These are phyloP conservation scores for Pitta sordida DNA, from an alignment of 2,113 vertebrate species.

Conservation along the genomic window DNA sequence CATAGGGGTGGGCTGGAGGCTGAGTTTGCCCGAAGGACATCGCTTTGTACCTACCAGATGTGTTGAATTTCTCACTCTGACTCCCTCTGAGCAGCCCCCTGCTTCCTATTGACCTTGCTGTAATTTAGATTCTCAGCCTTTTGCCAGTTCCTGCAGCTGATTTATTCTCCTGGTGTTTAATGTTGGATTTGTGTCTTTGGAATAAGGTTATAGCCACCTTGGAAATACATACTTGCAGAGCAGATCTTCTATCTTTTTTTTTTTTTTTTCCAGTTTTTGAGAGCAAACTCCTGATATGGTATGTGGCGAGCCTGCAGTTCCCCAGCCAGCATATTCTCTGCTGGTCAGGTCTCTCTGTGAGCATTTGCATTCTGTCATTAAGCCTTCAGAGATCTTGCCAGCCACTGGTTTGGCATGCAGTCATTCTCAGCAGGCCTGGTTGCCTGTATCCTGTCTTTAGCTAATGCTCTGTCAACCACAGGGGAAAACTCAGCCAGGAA, in stretches of 20 bases:
- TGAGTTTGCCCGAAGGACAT: constrained; percentile 20
- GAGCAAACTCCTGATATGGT: background rate
- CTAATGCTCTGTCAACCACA: constrained; percentile 60
- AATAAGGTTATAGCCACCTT: constrained; percentile 47
- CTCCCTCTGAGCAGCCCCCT: constrained; percentile 48
- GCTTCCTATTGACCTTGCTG: constrained; percentile 55
- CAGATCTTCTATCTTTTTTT: background rate
- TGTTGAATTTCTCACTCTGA: constrained; percentile 43
- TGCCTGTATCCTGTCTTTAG: constrained; percentile 64
- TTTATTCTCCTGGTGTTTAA: constrained; percentile 47
- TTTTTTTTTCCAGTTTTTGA: background rate
- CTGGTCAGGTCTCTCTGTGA: constrained; percentile 11
- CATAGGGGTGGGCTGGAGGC: constrained; percentile 3
- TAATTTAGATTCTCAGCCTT: constrained; percentile 46
- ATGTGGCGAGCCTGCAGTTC: background rate
- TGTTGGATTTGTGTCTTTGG: constrained; percentile 18
- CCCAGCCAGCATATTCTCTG: constrained; percentile 19
- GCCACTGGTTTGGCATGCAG: constrained; percentile 59
- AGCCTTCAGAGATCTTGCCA: constrained; percentile 54
- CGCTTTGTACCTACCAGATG: constrained; percentile 59
- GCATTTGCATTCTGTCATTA: constrained; percentile 36
- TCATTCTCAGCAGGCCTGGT: constrained; percentile 54
- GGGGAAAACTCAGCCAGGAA: constrained; percentile 36
- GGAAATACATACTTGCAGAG: constrained; percentile 37
- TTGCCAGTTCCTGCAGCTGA: constrained; percentile 49